Evolutionary conservation across 2,888 invertebrate genomes (phyloP), one percentile per base, ranked within the genome.

Genomic region (Ophion costatus): DNA sequence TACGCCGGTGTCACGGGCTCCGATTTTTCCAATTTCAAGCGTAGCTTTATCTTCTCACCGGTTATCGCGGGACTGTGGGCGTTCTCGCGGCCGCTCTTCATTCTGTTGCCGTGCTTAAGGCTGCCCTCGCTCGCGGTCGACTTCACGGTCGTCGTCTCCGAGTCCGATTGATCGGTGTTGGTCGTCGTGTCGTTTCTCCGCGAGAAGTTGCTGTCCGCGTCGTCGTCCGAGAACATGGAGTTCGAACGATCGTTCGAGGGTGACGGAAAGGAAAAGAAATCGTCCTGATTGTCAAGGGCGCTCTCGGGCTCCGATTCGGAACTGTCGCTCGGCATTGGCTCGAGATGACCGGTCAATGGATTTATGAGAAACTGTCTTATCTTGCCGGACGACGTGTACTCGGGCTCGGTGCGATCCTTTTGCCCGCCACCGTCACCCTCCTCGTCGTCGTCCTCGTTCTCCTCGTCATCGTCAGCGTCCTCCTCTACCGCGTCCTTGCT

Each of bases 301-400:
- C 93, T 93, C 78, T 93, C 93, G 7, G 92, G 91, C 88, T 96
- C 96, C 0, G 96, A 96, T 86, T 95, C 95, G 85, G 95, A 95
- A 84, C 96, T 96, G 87, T 96, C 96, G 89, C 95, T 95, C 42
- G 96, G 96, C 94, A 97, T 97, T 2, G 97, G 96, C 90, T 98
- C 98, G 91, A 98, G 95, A 91, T 97, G 96, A 61, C 98, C 97
- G 87, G 98, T 98, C 86, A 98, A 95, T 0, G 98, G 98, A 94
- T 98, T 98, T 89, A 98, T 98, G 66, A 98, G 96, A 95, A 97
- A 97, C 94, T 97, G 97, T 90, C 96, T 95, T 93, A 95, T 96
- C 91, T 96, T 96, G 83, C 96, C 96, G 83, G 95, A 95, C 69
- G 95, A 95, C 75, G 95, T 96, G 83, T 95, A 93, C 70, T 91